Evolutionary conservation across 92 coral and sea anemone species (phyloP).

Genomic region (Galaxea fascicularis): DNA sequence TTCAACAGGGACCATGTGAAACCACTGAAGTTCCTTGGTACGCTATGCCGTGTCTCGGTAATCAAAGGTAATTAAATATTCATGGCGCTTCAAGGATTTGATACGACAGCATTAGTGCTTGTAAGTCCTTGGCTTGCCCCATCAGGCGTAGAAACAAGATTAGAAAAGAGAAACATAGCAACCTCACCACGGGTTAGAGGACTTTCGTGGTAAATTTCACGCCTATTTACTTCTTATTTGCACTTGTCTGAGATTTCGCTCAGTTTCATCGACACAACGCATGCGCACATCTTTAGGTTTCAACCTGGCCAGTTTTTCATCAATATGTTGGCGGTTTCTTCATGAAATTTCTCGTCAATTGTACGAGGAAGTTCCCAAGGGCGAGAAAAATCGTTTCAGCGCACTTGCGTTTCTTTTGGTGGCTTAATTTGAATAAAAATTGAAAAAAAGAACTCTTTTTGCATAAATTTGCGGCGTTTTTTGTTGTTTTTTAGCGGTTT

Average conservation of each 20-base stretch:
- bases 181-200: conserved; percentile 29
- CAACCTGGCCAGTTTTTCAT: conserved; percentile 3
- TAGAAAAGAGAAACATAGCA: conserved; percentile 5
- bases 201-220: conserved; percentile 14
- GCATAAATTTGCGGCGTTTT: conserved; percentile 75
- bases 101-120: background rate
- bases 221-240: conserved; percentile 11
- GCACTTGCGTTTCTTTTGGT: background rate
- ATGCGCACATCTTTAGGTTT: conserved; percentile 79
- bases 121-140: background rate
- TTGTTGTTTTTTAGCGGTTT: conserved; percentile 15
- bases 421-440: conserved; percentile 53
- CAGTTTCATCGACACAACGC: conserved; percentile 73
- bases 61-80: conserved; percentile 50
- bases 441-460: conserved; percentile 60
- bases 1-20: conserved; percentile 5
- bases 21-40: background rate
- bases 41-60: background rate
- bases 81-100: background rate
- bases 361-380: background rate
- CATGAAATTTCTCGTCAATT: background rate
- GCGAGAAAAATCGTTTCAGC: background rate
- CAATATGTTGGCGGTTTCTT: background rate
- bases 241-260: conserved; percentile 57
- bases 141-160: background rate